phyloP scores from a whole-genome alignment of 23 tunicate genomes.

The Oikopleura dioica region DNA sequence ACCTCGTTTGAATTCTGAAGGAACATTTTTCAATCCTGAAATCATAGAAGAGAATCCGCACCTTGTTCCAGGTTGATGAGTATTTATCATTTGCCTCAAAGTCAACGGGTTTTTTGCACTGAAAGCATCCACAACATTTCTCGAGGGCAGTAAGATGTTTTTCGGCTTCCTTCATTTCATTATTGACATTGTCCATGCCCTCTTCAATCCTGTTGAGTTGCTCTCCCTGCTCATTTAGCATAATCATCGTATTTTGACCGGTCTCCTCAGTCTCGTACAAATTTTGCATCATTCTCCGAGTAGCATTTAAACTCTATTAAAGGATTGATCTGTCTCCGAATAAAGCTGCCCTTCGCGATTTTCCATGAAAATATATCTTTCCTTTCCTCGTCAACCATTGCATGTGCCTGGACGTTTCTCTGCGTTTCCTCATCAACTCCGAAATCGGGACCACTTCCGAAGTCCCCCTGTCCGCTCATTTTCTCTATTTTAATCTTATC shows the following conservation, averaged over 20 bases:
- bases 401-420: slow-evolving; percentile 1
- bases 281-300: not conserved
- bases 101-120: not conserved
- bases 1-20: not conserved
- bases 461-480: not conserved
- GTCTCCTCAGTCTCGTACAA: not conserved
- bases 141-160: slow-evolving; percentile 7
- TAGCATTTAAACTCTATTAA: not conserved
- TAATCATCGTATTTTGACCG: not conserved
- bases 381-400: not conserved
- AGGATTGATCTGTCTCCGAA: too few relatives aligned
- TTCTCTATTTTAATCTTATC: too few relatives aligned
- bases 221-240: slow-evolving; percentile 5
- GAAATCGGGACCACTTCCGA: not conserved
- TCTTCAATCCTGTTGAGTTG: slow-evolving; percentile 3
- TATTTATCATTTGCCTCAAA: slow-evolving; percentile 2
- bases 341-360: too few relatives aligned
- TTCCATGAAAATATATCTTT: too few relatives aligned
- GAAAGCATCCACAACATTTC: not conserved
- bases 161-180: slow-evolving; percentile 3
- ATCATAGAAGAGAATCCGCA: too few relatives aligned
- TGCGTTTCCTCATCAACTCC: not conserved
- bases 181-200: slow-evolving; percentile 6
- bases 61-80: not conserved
- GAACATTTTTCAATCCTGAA: too few relatives aligned